phyloP scores from a whole-genome alignment of 30 jellyfish, hydroid and myxozoan species.

The Catostylus mosaicus region DNA sequence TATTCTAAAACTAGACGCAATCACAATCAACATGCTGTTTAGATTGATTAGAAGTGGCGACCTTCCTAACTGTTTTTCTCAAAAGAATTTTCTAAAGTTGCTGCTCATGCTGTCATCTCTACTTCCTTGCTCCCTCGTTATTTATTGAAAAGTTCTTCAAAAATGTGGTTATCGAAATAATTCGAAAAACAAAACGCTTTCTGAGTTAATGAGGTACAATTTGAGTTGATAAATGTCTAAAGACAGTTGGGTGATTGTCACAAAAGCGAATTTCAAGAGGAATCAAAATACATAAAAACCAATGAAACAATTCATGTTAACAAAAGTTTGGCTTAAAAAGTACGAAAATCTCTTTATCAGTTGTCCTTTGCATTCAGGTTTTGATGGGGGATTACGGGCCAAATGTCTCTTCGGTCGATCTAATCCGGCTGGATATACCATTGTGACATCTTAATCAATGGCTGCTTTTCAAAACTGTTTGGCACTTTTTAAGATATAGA shows the following conservation, averaged over 20 bases:
- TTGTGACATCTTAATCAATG: neutral
- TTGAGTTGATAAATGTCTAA: neutral
- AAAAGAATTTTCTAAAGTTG: neutral
- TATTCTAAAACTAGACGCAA: too few relatives aligned
- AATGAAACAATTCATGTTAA: neutral
- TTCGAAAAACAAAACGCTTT: neutral
- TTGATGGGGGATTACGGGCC: neutral
- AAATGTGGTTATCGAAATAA: neutral
- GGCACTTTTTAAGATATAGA: neutral
- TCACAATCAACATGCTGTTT: too few relatives aligned
- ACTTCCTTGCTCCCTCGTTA: neutral
- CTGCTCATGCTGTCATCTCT: neutral
- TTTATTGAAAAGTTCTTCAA: neutral
- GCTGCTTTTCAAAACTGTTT: neutral
- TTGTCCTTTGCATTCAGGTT: neutral
- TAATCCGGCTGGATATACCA: neutral
- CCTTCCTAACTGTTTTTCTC: too few relatives aligned
- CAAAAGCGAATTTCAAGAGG: conserved; percentile 19
- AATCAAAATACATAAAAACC: neutral
- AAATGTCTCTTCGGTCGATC: neutral
- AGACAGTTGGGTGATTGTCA: conserved; percentile 15
- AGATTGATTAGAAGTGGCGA: too few relatives aligned
- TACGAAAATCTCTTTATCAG: conserved; percentile 10
- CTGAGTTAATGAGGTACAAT: conserved; percentile 12
- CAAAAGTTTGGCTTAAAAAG: neutral